Evolutionary conservation across 2,888 invertebrate species (phyloP).

Genomic region (Micropterix aruncella): DNA sequence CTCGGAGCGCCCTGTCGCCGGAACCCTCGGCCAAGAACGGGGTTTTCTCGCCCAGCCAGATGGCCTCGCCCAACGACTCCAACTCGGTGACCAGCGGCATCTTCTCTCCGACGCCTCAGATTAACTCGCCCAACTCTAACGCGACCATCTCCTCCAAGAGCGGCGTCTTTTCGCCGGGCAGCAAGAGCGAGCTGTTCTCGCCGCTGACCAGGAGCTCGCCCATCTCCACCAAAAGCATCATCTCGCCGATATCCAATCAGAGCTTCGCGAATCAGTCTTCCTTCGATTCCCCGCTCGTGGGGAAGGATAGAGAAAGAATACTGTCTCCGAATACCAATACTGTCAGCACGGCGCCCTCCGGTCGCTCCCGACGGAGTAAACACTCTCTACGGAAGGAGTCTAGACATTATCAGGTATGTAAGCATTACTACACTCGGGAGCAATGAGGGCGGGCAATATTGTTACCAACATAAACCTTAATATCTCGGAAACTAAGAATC

Average conservation of each 20-base stretch:
- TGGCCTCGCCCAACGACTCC: constrained; percentile 35
- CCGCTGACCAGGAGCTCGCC: constrained; percentile 35
- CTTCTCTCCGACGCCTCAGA: constrained; percentile 38
- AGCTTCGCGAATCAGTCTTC: constrained; percentile 15
- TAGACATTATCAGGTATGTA: constrained; percentile 52
- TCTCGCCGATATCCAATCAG: constrained; percentile 34
- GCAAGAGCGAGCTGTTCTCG: constrained; percentile 35
- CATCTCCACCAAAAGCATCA: constrained; percentile 30
- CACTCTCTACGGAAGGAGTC: constrained; percentile 50
- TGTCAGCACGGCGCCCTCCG: constrained; percentile 39
- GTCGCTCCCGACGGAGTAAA: constrained; percentile 40
- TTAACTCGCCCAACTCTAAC: constrained; percentile 36
- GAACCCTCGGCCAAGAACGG: constrained; percentile 27
- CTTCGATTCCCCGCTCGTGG: constrained; percentile 27
- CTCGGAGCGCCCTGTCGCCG: constrained; percentile 25
- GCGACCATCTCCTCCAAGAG: constrained; percentile 39
- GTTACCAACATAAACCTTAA: no score
- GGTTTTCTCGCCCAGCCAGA: constrained; percentile 29
- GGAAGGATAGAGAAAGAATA: constrained; percentile 30
- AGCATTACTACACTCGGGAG: no score
- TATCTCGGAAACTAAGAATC: no score
- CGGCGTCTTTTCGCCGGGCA: constrained; percentile 34
- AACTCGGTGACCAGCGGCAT: constrained; percentile 38
- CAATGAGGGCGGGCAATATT: no score
- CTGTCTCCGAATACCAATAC: constrained; percentile 34